Base-by-base conservation (phyloP, 1,140 invertebrate genomes). In the Drosophila kepulauana region DNA sequence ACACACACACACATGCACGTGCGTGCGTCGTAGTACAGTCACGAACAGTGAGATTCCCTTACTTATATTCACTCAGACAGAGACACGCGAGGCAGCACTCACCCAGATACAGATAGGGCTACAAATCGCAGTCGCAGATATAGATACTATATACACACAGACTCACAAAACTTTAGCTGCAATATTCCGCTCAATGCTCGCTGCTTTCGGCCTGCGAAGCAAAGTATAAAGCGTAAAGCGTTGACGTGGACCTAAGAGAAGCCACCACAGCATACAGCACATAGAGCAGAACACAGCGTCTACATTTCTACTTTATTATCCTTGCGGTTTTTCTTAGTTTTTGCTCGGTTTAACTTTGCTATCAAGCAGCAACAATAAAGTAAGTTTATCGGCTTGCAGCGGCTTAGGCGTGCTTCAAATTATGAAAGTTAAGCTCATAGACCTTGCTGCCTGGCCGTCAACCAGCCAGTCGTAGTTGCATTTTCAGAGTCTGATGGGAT, bases 281-380 rank as follows among this genome's bases (percentile, higher is more conserved):
- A 38, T 20, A 58, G 38, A 58, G 45, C 15, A 57, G 28, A 69
- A 64, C 43, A 25, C 67, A 58, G 49, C 63, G 38, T 66, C 65
- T 59, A 56, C 70, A 71, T 79, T 84, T 76, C 51, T 81, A 82
- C 75, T 86, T 82, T 86, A 86, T 86, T 86, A 86, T 86, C 82
- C 79, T 70, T 86, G 84, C 51, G 79, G 84, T 88, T 86, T 79
- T 77, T 62, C 80, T 70, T 56, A 69, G 79, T 75, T 81, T 78
- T 81, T 84, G 73, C 78, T 78, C 64, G 63, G 63, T 66, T 79
- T 73, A 72, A 71, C 52, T 75, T 76, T 15, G 68, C 59, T 59
- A 79, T 76, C 72, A 72, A 57, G 52, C 64, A 62, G 65, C 49
- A 74, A 62, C 64, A 79, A 67, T 79, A 76, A 85, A 82, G 63